A percentile compares a stretch with the other conserved stretches of the same genome.
phyloP scores from a whole-genome alignment of 53 echinoderm and acorn worm species.

The Henricia sp. region DNA sequence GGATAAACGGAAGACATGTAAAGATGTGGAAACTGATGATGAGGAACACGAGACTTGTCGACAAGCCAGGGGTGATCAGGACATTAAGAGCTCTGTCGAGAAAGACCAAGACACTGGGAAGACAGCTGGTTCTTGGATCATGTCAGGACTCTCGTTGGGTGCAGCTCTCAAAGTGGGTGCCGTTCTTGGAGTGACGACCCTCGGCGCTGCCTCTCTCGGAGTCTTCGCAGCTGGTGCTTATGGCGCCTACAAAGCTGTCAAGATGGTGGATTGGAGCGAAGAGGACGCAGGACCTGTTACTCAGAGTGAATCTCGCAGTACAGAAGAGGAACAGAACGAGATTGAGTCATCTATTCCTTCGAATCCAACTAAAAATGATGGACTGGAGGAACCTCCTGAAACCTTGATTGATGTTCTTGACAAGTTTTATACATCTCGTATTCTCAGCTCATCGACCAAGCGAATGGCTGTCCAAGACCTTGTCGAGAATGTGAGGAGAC shows the following conservation, averaged over 20 bases:
- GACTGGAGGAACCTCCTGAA: background rate
- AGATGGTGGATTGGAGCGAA: background rate
- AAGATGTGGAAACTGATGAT: no score
- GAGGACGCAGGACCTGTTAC: no score
- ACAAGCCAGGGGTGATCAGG: no score
- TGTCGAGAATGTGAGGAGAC: constrained; percentile 22
- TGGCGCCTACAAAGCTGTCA: constrained; percentile 13
- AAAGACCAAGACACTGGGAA: background rate
- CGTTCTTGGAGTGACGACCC: constrained; percentile 12
- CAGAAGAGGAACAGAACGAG: background rate
- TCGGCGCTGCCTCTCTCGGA: constrained; percentile 17
- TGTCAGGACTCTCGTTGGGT: constrained; percentile 22
- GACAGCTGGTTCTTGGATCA: constrained; percentile 4
- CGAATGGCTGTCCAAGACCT: constrained; percentile 27
- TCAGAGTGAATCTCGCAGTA: background rate
- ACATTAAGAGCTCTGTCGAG: no score
- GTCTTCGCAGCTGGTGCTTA: constrained; percentile 29
- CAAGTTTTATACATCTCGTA: background rate
- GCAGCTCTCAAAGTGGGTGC: constrained; percentile 31
- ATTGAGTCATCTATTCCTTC: background rate
- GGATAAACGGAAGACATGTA: no score
- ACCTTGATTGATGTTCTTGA: constrained; percentile 18
- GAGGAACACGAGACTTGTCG: no score
- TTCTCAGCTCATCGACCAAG: constrained; percentile 22
- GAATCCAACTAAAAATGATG: background rate